A percentile compares a stretch with the other conserved stretches of the same genome.
phyloP scores from a whole-genome alignment of 2,113 vertebrate species.

The Anarrhichthys ocellatus region DNA sequence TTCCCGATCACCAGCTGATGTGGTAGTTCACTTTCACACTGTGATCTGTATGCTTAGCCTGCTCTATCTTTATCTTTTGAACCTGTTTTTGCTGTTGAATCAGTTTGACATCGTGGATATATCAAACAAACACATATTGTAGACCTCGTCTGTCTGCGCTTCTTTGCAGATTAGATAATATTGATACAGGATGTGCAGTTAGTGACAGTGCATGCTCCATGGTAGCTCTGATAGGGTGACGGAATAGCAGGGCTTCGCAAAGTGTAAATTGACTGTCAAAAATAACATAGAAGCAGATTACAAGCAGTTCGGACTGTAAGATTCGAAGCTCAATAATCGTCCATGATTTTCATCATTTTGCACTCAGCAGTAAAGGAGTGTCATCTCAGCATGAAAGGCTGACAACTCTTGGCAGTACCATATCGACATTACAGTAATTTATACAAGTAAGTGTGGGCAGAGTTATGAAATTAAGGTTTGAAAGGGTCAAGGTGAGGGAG shows the following conservation, averaged over 20 bases:
- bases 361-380: neutral
- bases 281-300: too few species aligned
- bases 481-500: slow-evolving; percentile 29
- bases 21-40: too few species aligned
- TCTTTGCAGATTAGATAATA: neutral
- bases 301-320: neutral
- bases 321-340: neutral
- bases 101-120: neutral
- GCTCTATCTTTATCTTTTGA: neutral
- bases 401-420: neutral
- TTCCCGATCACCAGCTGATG: too few species aligned
- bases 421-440: slow-evolving; percentile 7
- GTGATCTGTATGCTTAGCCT: neutral
- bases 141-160: neutral
- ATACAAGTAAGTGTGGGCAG: neutral
- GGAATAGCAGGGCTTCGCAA: neutral
- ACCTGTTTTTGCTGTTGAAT: neutral
- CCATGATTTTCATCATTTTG: neutral
- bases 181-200: too few species aligned
- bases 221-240: neutral
- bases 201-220: neutral
- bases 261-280: neutral
- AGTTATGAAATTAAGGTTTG: slow-evolving; percentile 14
- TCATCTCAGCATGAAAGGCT: neutral
- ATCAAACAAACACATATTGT: neutral